phyloP scores from a whole-genome alignment of 1,140 invertebrate genomes.

The Caerostris darwini region DNA sequence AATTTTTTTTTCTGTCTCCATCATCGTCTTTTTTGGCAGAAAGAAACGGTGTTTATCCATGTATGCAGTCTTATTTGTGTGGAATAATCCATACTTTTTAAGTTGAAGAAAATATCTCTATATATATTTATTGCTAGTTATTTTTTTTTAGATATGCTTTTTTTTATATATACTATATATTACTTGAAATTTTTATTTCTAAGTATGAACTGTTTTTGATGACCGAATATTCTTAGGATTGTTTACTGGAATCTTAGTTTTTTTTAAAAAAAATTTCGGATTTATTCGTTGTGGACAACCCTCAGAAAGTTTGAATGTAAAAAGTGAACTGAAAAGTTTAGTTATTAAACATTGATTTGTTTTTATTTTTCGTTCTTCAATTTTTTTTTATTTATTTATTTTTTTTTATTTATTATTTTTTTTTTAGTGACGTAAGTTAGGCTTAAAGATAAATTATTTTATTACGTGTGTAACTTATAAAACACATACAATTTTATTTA shows the following conservation, averaged over 20 bases:
- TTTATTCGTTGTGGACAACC: too few species aligned
- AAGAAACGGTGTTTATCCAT: background rate
- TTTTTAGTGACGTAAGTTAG: too few species aligned
- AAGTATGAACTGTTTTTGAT: background rate
- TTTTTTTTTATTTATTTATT: too few species aligned
- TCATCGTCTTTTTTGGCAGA: background rate
- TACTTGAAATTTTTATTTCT: background rate
- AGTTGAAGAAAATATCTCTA: background rate
- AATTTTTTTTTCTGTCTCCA: background rate
- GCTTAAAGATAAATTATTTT: too few species aligned
- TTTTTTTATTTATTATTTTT: too few species aligned
- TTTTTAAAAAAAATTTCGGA: background rate
- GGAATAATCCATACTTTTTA: conserved; percentile 2
- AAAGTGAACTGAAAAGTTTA: too few species aligned
- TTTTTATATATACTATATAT: background rate
- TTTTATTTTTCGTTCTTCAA: too few species aligned
- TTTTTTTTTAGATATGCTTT: background rate
- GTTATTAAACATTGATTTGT: too few species aligned
- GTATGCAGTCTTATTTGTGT: background rate
- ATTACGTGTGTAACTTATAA: too few species aligned
- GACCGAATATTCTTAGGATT: background rate
- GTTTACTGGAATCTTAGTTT: background rate
- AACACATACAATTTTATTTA: too few species aligned
- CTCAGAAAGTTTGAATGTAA: too few species aligned
- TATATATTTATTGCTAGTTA: background rate